phyloP scores from a whole-genome alignment of 2,113 vertebrate species.

The Gorilla gorilla region DNA sequence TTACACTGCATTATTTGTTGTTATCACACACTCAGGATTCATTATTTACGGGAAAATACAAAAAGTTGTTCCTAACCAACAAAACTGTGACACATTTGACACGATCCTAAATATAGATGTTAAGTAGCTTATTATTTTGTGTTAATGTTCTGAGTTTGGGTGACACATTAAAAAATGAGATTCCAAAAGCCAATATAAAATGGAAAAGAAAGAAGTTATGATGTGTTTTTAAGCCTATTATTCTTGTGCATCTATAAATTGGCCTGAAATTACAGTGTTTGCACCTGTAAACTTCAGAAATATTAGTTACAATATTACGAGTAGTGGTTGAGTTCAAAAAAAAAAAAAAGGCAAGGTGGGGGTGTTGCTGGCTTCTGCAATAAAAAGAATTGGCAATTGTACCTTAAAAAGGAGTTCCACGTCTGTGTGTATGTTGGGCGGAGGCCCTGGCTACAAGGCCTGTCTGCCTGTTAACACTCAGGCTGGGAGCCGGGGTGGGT shows the following conservation, averaged over 20 bases:
- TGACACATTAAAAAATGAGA: constrained; percentile 44
- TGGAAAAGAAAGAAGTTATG: constrained; percentile 41
- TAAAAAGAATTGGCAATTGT: neutral
- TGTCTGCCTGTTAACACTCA: neutral
- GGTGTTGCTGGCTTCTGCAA: neutral
- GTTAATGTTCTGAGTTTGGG: constrained; percentile 58
- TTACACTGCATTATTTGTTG: constrained; percentile 43
- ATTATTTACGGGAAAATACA: constrained; percentile 58
- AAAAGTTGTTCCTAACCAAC: constrained; percentile 33
- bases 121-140: constrained; percentile 48
- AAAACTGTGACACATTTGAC: constrained; percentile 18
- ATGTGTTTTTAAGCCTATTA: constrained; percentile 52
- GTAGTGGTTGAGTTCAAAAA: constrained; percentile 32
- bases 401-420: neutral
- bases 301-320: neutral
- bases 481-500: fast-evolving
- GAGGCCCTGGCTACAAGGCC: neutral
- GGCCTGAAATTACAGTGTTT: constrained; percentile 4
- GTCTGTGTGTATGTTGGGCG: neutral
- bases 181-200: neutral
- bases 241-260: constrained; percentile 58
- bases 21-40: constrained; percentile 16
- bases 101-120: constrained; percentile 6
- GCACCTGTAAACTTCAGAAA: constrained; percentile 24
- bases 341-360: neutral